A percentile compares a stretch with the other conserved stretches of the same genome.
Evolutionary conservation across 2,797 vertebrate species (phyloP).

Genomic region (Circus cinereus): DNA sequence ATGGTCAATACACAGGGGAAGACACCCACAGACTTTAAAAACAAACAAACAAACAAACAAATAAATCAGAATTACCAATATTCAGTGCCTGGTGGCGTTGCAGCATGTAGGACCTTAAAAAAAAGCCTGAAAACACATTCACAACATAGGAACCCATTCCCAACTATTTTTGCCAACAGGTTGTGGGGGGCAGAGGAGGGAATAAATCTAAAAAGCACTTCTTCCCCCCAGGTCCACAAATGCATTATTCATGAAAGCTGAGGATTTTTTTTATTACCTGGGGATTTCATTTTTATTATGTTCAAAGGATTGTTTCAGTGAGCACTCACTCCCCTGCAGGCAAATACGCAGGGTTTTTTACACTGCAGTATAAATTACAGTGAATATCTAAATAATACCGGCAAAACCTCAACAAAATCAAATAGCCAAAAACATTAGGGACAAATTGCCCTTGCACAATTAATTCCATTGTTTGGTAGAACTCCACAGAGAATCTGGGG

Average conservation of each 20-base stretch:
- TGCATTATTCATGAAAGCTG: constrained; percentile 46
- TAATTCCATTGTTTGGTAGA: constrained; percentile 47
- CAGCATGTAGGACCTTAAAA: not conserved
- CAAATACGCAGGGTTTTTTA: constrained; percentile 44
- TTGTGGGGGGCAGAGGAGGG: not conserved
- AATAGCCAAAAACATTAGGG: constrained; percentile 51
- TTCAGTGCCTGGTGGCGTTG: not conserved
- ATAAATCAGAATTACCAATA: constrained; percentile 13
- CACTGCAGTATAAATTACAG: constrained; percentile 31
- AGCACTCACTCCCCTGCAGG: constrained; percentile 42
- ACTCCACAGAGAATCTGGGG: constrained; percentile 27
- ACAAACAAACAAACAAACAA: constrained; percentile 13
- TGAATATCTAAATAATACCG: constrained; percentile 50
- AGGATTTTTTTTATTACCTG: constrained; percentile 49
- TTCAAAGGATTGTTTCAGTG: constrained; percentile 61
- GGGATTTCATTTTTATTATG: constrained; percentile 63
- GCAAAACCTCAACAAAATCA: constrained; percentile 54
- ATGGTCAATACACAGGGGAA: constrained; percentile 48
- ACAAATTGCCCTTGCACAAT: constrained; percentile 53
- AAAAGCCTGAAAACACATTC: not conserved
- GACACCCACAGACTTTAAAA: constrained; percentile 33
- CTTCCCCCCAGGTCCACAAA: not conserved
- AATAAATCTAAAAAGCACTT: constrained; percentile 34
- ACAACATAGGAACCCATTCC: not conserved
- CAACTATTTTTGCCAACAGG: constrained; percentile 38